phyloP scores from a whole-genome alignment of 2,888 invertebrate species.

The Protodeltote pygarga region DNA sequence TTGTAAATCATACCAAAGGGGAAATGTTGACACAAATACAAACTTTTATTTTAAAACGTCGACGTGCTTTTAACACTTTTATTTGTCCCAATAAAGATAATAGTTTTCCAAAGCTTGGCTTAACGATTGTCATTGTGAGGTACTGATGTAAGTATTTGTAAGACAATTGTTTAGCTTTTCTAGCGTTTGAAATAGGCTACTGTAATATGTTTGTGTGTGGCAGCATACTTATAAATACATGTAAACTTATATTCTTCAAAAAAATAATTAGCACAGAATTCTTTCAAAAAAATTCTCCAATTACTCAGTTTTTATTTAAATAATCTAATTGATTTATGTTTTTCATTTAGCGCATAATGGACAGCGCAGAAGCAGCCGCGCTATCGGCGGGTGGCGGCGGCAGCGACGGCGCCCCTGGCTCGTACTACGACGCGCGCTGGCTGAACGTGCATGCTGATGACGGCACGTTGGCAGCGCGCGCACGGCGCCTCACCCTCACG shows the following conservation, averaged over 20 bases:
- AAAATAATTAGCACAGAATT: too few relatives aligned
- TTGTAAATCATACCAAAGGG: conserved; percentile 57
- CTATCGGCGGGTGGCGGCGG: conserved; percentile 88
- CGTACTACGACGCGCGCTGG: conserved; percentile 93
- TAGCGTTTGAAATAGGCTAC: background rate
- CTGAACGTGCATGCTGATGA: conserved; percentile 92
- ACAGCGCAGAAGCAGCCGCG: conserved; percentile 95
- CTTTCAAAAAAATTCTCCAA: background rate
- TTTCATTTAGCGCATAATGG: conserved; percentile 92
- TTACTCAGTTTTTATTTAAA: background rate
- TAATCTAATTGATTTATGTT: background rate
- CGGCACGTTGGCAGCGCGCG: conserved; percentile 90
- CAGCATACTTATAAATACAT: too few relatives aligned
- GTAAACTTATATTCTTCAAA: too few relatives aligned
- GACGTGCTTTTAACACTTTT: conserved; percentile 30
- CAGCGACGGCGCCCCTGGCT: conserved; percentile 86
- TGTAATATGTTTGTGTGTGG: background rate
- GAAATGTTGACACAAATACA: conserved; percentile 53
- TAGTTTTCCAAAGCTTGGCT: conserved; percentile 23
- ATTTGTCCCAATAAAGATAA: conserved; percentile 13
- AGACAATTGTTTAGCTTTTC: conserved; percentile 7
- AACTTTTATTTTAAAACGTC: conserved; percentile 48
- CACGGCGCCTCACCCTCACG: conserved; percentile 90
- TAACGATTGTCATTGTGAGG: conserved; percentile 20
- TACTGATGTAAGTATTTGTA: conserved; percentile 6